Conservation (phyloP, 2,113 vertebrate species). For the Tympanuchus pallidicinctus region DNA sequence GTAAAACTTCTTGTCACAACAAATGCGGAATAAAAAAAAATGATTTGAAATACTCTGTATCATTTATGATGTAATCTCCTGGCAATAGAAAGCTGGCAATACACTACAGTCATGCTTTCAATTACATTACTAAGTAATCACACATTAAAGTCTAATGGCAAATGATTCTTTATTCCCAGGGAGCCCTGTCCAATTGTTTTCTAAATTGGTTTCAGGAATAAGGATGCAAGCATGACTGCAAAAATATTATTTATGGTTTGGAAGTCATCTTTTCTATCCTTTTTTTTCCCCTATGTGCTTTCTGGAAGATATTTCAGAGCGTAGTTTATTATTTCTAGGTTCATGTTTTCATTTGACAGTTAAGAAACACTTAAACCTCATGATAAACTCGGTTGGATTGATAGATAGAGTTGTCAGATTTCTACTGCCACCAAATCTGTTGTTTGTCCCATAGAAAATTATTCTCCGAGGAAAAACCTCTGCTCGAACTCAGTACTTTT, state of each 20-base stretch:
- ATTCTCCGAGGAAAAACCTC: conserved; percentile 38
- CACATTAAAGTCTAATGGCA: conserved; percentile 74
- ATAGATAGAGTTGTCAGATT: conserved; percentile 64
- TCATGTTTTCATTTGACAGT: conserved; percentile 61
- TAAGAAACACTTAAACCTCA: conserved; percentile 51
- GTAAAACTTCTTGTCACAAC: conserved; percentile 61
- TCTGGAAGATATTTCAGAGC: conserved; percentile 47
- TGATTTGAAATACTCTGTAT: conserved; percentile 39
- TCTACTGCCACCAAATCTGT: conserved; percentile 32
- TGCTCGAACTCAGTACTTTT: background rate
- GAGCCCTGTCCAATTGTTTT: conserved; percentile 71
- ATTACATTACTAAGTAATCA: conserved; percentile 77
- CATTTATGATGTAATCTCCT: conserved; percentile 70
- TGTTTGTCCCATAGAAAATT: conserved; percentile 41
- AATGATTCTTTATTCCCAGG: conserved; percentile 74
- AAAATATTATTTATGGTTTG: conserved; percentile 73
- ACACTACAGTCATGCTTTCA: conserved; percentile 72
- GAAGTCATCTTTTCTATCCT: conserved; percentile 43
- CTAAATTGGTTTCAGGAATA: conserved; percentile 75
- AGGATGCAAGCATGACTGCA: conserved; percentile 62
- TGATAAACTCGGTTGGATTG: conserved; percentile 58
- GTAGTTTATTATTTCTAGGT: conserved; percentile 42
- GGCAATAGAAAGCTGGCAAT: conserved; percentile 62
- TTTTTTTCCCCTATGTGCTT: conserved; percentile 23
- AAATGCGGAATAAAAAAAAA: conserved; percentile 39